These are phyloP conservation scores for Galemys pyrenaicus DNA, from an alignment of 2,113 vertebrate genomes.

Conservation along the genomic window DNA sequence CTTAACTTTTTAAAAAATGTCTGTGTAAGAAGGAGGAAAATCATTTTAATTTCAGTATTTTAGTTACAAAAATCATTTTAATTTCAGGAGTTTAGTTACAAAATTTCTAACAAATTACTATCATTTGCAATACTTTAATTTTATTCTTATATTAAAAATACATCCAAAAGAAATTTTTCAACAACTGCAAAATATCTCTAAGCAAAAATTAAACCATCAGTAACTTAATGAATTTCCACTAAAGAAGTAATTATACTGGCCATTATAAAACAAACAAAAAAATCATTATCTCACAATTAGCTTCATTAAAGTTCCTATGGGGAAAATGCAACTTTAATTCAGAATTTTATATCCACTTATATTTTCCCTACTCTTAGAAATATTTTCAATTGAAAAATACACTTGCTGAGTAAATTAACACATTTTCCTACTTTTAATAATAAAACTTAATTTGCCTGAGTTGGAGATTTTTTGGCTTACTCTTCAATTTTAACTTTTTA, in stretches of 20 bases:
- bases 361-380: background rate
- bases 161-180: background rate
- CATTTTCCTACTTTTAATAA: conserved; percentile 14
- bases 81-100: background rate
- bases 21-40: background rate
- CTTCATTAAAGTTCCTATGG: background rate
- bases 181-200: conserved; percentile 6
- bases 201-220: background rate
- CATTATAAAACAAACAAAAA: conserved; percentile 12
- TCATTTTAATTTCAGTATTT: background rate
- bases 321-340: background rate
- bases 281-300: background rate
- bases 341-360: background rate
- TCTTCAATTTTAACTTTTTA: background rate
- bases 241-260: conserved; percentile 8
- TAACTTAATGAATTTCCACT: background rate
- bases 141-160: background rate
- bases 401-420: background rate
- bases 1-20: background rate
- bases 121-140: background rate
- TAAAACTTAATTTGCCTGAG: background rate
- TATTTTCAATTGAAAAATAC: conserved; percentile 13
- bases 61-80: background rate
- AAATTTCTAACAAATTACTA: background rate
- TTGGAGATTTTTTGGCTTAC: background rate